phyloP scores from a whole-genome alignment of 2,888 invertebrate species.

The Drosophila diplacantha region DNA sequence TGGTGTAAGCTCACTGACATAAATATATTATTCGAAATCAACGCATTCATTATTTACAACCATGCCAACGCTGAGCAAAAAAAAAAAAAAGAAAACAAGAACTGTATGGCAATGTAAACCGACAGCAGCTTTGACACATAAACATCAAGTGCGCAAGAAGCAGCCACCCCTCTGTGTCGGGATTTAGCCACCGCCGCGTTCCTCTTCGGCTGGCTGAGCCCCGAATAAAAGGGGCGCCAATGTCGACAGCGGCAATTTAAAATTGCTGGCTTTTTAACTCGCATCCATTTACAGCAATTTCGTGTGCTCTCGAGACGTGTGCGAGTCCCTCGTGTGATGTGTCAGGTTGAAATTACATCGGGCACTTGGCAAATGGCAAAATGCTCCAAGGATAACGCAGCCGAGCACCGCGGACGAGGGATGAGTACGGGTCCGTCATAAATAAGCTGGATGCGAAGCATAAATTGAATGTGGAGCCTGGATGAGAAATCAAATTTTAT shows the following conservation, averaged over 20 bases:
- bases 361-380: slow-evolving; percentile 54
- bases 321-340: slow-evolving; percentile 52
- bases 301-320: slow-evolving; percentile 44
- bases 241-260: slow-evolving; percentile 66
- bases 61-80: slow-evolving; percentile 35
- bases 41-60: slow-evolving; percentile 70
- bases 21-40: slow-evolving; percentile 66
- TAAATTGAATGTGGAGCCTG: slow-evolving; percentile 53
- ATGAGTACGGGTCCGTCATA: slow-evolving; percentile 17
- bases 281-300: slow-evolving; percentile 73
- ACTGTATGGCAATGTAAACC: slow-evolving; percentile 49
- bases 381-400: slow-evolving; percentile 50
- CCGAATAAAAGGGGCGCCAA: slow-evolving; percentile 34
- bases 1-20: slow-evolving; percentile 51
- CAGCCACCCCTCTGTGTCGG: slow-evolving; percentile 16
- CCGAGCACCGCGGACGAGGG: neutral
- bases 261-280: slow-evolving; percentile 72
- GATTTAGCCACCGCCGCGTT: slow-evolving; percentile 3
- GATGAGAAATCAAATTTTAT: slow-evolving; percentile 67
- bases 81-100: slow-evolving; percentile 5
- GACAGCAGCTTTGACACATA: slow-evolving; percentile 67
- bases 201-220: slow-evolving; percentile 6
- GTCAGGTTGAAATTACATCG: slow-evolving; percentile 70
- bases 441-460: slow-evolving; percentile 38
- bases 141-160: slow-evolving; percentile 65